phyloP scores from a whole-genome alignment of 2,797 vertebrate genomes.

The Centroberyx gerrardi region DNA sequence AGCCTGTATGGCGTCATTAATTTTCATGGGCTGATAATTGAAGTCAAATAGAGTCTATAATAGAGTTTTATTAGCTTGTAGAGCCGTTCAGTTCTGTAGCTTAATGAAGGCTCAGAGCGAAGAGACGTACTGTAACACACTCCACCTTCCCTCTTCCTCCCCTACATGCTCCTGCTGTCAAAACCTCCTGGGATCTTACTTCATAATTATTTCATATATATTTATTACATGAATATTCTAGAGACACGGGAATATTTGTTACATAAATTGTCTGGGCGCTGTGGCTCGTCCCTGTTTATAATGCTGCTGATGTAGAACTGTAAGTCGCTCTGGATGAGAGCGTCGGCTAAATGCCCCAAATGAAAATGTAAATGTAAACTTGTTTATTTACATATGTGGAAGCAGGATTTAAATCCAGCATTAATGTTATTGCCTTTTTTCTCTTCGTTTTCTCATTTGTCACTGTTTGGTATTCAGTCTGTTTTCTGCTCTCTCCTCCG shows the following conservation, averaged over 20 bases:
- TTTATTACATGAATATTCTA: conserved; percentile 1
- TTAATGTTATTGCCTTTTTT: too few species aligned
- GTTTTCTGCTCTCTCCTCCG: too few species aligned
- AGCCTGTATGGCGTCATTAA: background rate
- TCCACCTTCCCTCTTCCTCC: background rate
- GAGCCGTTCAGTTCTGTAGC: background rate
- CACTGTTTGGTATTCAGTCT: too few species aligned
- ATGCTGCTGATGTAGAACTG: too few species aligned
- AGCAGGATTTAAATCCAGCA: too few species aligned
- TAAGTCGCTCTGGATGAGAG: too few species aligned
- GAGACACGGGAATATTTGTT: background rate
- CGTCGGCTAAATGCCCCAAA: too few species aligned
- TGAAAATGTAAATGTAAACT: too few species aligned
- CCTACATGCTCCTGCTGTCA: background rate
- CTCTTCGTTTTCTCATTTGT: too few species aligned
- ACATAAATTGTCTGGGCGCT: background rate
- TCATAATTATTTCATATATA: conserved; percentile 16
- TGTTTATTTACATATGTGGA: too few species aligned
- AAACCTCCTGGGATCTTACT: background rate
- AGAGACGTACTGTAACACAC: background rate
- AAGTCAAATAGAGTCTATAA: conserved; percentile 13
- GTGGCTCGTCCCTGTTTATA: too few species aligned
- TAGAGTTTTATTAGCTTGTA: background rate
- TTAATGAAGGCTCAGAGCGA: conserved; percentile 14
- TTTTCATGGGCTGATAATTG: conserved; percentile 29